Evolutionary conservation across 2,888 invertebrate species (phyloP), one percentile per base, ranked within the genome.

Genomic region (Cephus runcator): DNA sequence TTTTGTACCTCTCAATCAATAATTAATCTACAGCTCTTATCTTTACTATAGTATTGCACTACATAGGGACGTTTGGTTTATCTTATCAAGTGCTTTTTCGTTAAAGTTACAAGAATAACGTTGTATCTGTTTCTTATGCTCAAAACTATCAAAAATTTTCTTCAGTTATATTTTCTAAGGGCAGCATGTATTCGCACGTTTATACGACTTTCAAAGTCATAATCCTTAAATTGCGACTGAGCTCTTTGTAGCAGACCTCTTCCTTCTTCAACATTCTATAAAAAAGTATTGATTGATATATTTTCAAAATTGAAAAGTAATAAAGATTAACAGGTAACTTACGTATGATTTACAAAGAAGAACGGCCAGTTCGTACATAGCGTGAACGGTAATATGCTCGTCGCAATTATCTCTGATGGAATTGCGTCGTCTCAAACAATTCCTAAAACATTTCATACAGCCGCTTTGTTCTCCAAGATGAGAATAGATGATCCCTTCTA

Each of bases 191-290:
- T 93, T 81, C 94, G 92, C 36, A 95, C 94, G 83, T 92, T 93
- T 73, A 95, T 92, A 75, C 95, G 92, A 86, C 93, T 94, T 87
- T 95, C 95, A 89, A 95, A 95, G 89, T 95, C 95, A 85, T 94
- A 95, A 85, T 94, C 93, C 85, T 93, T 94, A 87, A 94, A 94
- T 75, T 92, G 92, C 76, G 91, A 92, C 86, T 94, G 92, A 36
- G 93, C 92, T 83, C 93, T 92, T 68, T 91, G 87, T 34, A 95
- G 86, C 69, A 92, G 86, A 69, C 83, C 84, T 87, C 91, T 93
- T 34, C 94, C 94, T 87, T 94, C 94, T 69, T 92, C 92, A 81
- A 91, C 86, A 35, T 92, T 92, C 93, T 94, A 89, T 77, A 92
- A 92, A 75, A 77, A 77, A 56, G 79, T 56, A 71, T 76, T 69